A percentile compares a stretch with the other conserved stretches of the same genome.
Evolutionary conservation across 2,888 invertebrate species (phyloP).

Genomic region (Epirrhoe tristata): DNA sequence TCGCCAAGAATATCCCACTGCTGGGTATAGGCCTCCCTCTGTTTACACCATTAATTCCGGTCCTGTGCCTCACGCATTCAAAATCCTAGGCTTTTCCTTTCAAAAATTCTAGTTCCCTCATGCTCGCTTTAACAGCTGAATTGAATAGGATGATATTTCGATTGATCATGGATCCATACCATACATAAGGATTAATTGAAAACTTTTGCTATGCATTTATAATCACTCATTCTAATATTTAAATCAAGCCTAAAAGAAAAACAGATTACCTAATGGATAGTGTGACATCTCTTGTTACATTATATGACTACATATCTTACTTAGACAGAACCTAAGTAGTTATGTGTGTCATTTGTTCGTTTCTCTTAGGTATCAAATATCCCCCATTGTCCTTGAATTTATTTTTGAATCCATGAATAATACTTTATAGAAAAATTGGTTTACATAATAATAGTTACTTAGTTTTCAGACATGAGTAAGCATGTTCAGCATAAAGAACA

Average conservation of each 20-base stretch:
- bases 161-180: too few relatives aligned
- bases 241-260: slow-evolving; percentile 8
- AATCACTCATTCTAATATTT: slow-evolving; percentile 15
- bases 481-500: slow-evolving; percentile 39
- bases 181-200: too few relatives aligned
- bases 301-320: slow-evolving; percentile 9
- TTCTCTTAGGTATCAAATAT: slow-evolving; percentile 33
- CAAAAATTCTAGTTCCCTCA: too few relatives aligned
- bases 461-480: slow-evolving; percentile 31
- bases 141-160: too few relatives aligned
- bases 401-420: slow-evolving; percentile 25
- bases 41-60: too few relatives aligned
- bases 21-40: too few relatives aligned
- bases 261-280: slow-evolving; percentile 11
- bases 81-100: too few relatives aligned
- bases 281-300: slow-evolving; percentile 34
- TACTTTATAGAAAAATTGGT: neutral
- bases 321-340: slow-evolving; percentile 10
- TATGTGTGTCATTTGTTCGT: slow-evolving; percentile 30
- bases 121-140: too few relatives aligned
- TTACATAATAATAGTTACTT: slow-evolving; percentile 9
- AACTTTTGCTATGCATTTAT: neutral
- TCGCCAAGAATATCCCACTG: too few relatives aligned
- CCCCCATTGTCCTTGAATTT: slow-evolving; percentile 38
- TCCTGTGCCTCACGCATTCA: too few relatives aligned